Conservation (phyloP, 1,140 invertebrate genomes). For the Centruroides sculpturatus region DNA sequence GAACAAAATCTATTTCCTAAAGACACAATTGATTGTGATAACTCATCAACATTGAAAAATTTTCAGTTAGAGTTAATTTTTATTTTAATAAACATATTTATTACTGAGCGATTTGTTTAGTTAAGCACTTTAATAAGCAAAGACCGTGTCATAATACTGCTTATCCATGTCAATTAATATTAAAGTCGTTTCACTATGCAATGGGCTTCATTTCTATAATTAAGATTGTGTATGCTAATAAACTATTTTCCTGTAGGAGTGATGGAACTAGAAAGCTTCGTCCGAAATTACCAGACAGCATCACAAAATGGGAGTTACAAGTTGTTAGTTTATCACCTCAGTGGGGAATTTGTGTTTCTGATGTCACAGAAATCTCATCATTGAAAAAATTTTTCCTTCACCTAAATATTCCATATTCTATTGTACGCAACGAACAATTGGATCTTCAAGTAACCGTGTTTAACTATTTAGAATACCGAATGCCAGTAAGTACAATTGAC, state of each 20-base stretch:
- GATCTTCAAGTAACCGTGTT: constrained; percentile 29
- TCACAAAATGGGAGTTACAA: constrained; percentile 29
- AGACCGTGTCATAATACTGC: no score
- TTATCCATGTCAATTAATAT: no score
- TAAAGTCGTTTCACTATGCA: neutral
- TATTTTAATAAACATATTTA: no score
- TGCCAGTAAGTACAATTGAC: neutral
- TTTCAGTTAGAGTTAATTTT: no score
- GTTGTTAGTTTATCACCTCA: constrained; percentile 23
- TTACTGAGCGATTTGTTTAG: no score
- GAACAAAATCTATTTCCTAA: no score
- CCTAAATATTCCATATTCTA: constrained; percentile 27
- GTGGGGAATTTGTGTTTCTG: constrained; percentile 26
- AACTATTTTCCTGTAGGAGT: neutral
- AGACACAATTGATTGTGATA: no score
- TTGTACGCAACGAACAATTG: constrained; percentile 29
- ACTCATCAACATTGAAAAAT: no score
- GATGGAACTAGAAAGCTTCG: neutral
- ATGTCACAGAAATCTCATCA: constrained; percentile 22
- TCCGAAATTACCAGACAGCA: constrained; percentile 26
- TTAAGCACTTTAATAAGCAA: no score
- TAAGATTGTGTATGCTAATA: no score
- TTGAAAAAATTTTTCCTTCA: constrained; percentile 28
- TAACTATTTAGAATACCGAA: constrained; percentile 21
- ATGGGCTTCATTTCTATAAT: neutral